Base-by-base conservation (phyloP, 2,888 invertebrate genomes). In the Oscheius sp. region DNA sequence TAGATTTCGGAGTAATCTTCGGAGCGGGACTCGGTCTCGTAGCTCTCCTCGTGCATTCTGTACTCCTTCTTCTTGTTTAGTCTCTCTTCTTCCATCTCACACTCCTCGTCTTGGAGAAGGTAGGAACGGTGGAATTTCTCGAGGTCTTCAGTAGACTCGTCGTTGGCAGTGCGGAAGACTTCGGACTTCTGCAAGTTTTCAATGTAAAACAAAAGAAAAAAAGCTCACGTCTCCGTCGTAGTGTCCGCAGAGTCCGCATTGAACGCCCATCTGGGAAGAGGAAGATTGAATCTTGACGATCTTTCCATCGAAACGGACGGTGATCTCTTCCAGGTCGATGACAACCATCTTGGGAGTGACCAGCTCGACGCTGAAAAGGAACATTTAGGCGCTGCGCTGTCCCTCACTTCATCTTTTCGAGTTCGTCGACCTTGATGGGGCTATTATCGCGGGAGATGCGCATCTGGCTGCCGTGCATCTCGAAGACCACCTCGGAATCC, bases 161-260 rank as follows among this genome's bases (percentile, higher is more conserved):
- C 77, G 59, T 83, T 78, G 68, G 84, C 81, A 52, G 74, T 79
- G 63, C 79, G 79, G 79, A 84, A 82, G 53, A 86, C 85, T 71
- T 85, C 79, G 72, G 76, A 76, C 46, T 52, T 70, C 76, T 72
- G 55, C 64, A 73, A 76, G 68, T 52, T 53, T 59, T 16, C 52
- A 55, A 64, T 53, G 41, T 55, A 43, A 58, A 12, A 23, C 25
- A 18, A 23, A 6, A 16, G 13, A 23, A 12, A 29, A 27, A 29
- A 18, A 45, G 16, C 29, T 16, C 43, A 71, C 70, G 23, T 84
- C 82, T 69, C 77, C 82, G 72, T 88, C 83, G 75, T 78, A 85
- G 78, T 86, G 83, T 68, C 87, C 88, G 76, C 88, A 88, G 35
- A 88, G 82, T 69, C 88, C 88, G 78, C 88, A 88, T 56, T 85